Evolutionary conservation across 2,888 invertebrate genomes (phyloP).

Genomic region (Phorcus lineatus): DNA sequence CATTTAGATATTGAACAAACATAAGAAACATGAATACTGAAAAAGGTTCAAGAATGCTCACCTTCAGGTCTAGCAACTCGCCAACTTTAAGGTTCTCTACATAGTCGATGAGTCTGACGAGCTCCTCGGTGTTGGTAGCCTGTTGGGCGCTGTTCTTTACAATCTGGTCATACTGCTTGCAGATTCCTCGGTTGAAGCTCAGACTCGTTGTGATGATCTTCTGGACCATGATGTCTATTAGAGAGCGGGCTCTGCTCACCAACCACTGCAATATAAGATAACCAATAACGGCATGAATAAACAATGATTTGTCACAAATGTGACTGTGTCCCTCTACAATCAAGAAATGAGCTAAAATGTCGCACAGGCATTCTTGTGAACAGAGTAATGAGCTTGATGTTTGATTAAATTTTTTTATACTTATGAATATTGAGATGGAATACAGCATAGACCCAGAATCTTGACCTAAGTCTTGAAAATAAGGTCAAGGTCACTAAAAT

Average conservation of each 20-base stretch:
- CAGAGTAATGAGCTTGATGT: too few species aligned
- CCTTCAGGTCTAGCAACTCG: slow-evolving; percentile 69
- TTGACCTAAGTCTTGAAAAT: too few species aligned
- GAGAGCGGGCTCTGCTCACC: slow-evolving; percentile 61
- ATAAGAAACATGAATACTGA: too few species aligned
- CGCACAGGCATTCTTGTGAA: too few species aligned
- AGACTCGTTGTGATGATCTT: slow-evolving; percentile 67
- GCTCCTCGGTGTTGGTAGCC: slow-evolving; percentile 70
- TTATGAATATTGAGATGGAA: too few species aligned
- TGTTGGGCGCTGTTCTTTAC: slow-evolving; percentile 70
- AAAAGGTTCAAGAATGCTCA: slow-evolving; percentile 33
- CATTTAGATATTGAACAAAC: too few species aligned
- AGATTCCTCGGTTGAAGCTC: slow-evolving; percentile 72
- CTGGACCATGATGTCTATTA: slow-evolving; percentile 65
- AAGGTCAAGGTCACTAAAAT: too few species aligned
- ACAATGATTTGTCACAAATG: too few species aligned
- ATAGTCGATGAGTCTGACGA: slow-evolving; percentile 72
- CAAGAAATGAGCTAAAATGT: too few species aligned
- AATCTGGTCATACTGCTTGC: slow-evolving; percentile 73
- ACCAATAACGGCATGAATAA: not conserved
- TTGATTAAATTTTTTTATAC: too few species aligned
- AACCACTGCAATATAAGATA: slow-evolving; percentile 62
- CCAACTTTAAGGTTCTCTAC: slow-evolving; percentile 70
- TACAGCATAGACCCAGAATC: too few species aligned
- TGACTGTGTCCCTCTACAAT: too few species aligned